A percentile compares a stretch with the other conserved stretches of the same genome.
phyloP scores from a whole-genome alignment of 2,888 invertebrate species.

The Aelia acuminata region DNA sequence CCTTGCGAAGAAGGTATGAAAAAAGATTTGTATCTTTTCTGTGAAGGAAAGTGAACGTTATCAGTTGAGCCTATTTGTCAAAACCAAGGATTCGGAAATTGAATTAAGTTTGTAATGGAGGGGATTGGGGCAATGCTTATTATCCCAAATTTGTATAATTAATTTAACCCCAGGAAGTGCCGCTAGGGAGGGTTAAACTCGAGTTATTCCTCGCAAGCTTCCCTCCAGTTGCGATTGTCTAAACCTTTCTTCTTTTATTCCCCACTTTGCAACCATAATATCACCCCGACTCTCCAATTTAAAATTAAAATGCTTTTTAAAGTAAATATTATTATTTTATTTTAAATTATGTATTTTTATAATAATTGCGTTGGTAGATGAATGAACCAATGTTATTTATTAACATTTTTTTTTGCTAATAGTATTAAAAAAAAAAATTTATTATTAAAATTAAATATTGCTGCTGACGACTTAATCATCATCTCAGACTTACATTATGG shows the following conservation, averaged over 20 bases:
- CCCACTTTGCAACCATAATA: conserved; percentile 25
- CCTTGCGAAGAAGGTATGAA: too few species aligned
- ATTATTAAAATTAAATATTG: too few species aligned
- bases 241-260: background rate
- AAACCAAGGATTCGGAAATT: conserved; percentile 5
- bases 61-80: conserved; percentile 20
- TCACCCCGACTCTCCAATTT: background rate
- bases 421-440: too few species aligned
- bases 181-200: background rate
- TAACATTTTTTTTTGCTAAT: too few species aligned
- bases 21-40: too few species aligned
- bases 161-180: conserved; percentile 16
- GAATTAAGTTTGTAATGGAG: background rate
- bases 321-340: too few species aligned
- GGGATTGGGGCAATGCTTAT: background rate
- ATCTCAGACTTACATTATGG: too few species aligned
- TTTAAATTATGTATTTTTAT: too few species aligned
- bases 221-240: background rate
- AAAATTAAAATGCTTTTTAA: too few species aligned
- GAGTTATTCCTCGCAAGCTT: background rate
- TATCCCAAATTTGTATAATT: conserved; percentile 21
- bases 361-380: too few species aligned
- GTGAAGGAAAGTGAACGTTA: background rate
- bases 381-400: too few species aligned
- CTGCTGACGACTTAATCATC: too few species aligned